Evolutionary conservation across 2,113 vertebrate genomes (phyloP).

Genomic region (Suricata suricatta): DNA sequence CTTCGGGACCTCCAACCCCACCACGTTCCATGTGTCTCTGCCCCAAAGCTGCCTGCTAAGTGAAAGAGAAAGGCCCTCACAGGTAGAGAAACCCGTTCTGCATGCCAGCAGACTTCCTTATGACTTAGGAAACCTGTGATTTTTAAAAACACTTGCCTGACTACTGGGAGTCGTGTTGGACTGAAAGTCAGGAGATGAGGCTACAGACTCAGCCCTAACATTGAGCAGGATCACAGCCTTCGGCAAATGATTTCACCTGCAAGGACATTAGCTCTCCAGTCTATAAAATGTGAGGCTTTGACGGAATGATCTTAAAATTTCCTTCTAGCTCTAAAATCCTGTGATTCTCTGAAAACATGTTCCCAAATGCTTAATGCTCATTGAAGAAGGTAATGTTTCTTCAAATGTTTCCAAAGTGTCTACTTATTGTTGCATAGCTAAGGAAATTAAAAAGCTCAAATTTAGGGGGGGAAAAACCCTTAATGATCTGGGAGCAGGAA

Average conservation of each 20-base stretch:
- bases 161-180: not conserved
- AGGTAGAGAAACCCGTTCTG: not conserved
- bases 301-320: not conserved
- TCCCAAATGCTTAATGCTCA: not conserved
- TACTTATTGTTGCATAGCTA: not conserved
- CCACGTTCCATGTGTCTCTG: not conserved
- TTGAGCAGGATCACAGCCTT: not conserved
- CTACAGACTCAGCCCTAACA: not conserved
- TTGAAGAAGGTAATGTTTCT: not conserved
- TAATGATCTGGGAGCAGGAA: slow-evolving; percentile 19
- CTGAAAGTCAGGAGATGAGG: not conserved
- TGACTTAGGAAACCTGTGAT: not conserved
- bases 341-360: not conserved
- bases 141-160: not conserved
- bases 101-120: not conserved
- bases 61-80: not conserved
- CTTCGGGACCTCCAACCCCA: not conserved
- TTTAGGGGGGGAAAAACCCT: not conserved
- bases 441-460: slow-evolving; percentile 40
- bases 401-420: not conserved
- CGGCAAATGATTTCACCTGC: not conserved
- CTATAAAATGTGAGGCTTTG: not conserved
- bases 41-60: not conserved
- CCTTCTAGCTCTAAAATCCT: not conserved
- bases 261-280: not conserved